Evolutionary conservation across 1,140 invertebrate genomes (phyloP).

Genomic region (Leucophenga varia): DNA sequence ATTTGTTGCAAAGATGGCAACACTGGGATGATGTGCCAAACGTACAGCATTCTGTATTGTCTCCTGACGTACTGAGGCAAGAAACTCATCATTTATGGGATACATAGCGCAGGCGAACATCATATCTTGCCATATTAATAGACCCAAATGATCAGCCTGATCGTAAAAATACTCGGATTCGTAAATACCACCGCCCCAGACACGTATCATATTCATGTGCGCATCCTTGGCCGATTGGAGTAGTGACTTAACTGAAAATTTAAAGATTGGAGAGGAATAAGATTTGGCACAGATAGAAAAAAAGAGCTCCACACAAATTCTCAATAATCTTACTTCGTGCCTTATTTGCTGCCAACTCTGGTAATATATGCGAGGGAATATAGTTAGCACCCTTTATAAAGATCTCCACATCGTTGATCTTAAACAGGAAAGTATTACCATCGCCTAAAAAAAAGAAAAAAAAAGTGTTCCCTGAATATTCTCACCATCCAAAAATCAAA

Average conservation of each 20-base stretch:
- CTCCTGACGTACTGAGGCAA: slow-evolving; percentile 75
- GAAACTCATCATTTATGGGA: slow-evolving; percentile 73
- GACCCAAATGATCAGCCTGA: slow-evolving; percentile 76
- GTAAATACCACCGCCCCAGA: slow-evolving; percentile 98
- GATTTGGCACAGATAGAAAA: not conserved
- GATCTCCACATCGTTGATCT: slow-evolving; percentile 83
- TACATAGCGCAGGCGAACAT: slow-evolving; percentile 99
- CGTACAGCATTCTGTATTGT: slow-evolving; percentile 80
- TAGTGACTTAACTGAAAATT: slow-evolving; percentile 60
- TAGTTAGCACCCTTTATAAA: slow-evolving; percentile 97
- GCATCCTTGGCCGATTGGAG: slow-evolving; percentile 73
- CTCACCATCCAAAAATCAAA: slow-evolving; percentile 9
- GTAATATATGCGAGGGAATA: slow-evolving; percentile 88
- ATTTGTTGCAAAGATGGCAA: slow-evolving; percentile 91
- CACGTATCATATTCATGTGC: slow-evolving; percentile 91
- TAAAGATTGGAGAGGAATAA: too few relatives aligned
- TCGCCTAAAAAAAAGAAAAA: slow-evolving; percentile 20
- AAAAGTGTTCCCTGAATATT: not conserved
- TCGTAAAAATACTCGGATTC: slow-evolving; percentile 92
- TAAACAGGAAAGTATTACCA: slow-evolving; percentile 86
- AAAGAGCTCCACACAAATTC: too few relatives aligned
- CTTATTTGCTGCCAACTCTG: slow-evolving; percentile 67
- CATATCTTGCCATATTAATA: slow-evolving; percentile 91
- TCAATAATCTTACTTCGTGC: slow-evolving; percentile 34
- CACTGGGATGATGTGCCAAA: slow-evolving; percentile 84